Evolutionary conservation across 2,797 vertebrate species (phyloP), one percentile per base, ranked within the genome.

Genomic region (Enteromius anoplus): DNA sequence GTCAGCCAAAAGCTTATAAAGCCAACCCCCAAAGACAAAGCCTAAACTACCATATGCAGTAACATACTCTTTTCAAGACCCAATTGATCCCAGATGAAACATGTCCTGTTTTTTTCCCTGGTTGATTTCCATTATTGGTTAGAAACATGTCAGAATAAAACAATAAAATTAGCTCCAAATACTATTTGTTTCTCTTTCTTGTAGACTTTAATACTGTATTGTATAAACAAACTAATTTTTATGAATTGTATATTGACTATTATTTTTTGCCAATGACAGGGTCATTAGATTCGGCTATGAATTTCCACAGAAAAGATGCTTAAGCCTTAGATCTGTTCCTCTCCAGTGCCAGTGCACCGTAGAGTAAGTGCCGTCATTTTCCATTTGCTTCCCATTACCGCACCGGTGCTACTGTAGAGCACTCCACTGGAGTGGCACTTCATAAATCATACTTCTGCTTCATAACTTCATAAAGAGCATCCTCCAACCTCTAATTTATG

Each of bases 391-490:
- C 55, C 77, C 40, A 66, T 83, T 83, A 81, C 55, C 3, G 64
- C 60, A 40, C 58, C 68, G 32, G 32, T 78, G n/a, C 66, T 65
- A 45, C 64, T 45, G 73, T 58, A 17, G 69, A 78, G 51, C 32
- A n/a, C n/a, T n/a, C n/a, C n/a, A 72, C 69, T 68, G 64, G 58
- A 80, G 62, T 78, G 71, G 70, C 80, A 83, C 83, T 80, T 85
- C 76, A 85, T 82, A 71, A 82, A 78, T 72, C 81, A 65, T 70
- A 83, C 81, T 88, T 90, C 89, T 71, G 45, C 75, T 37, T 88
- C 83, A 89, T 85, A 90, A 86, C 91, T 88, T 88, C 86, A 87
- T 87, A 84, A 77, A 91, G 90, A 92, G 89, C 86, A 68, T 89
- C 87, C 66, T 90, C 82, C 87, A 82, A 83, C 86, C 89, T 92